Evolutionary conservation across 2,888 invertebrate species (phyloP).

Genomic region (Dendrolimus pini): DNA sequence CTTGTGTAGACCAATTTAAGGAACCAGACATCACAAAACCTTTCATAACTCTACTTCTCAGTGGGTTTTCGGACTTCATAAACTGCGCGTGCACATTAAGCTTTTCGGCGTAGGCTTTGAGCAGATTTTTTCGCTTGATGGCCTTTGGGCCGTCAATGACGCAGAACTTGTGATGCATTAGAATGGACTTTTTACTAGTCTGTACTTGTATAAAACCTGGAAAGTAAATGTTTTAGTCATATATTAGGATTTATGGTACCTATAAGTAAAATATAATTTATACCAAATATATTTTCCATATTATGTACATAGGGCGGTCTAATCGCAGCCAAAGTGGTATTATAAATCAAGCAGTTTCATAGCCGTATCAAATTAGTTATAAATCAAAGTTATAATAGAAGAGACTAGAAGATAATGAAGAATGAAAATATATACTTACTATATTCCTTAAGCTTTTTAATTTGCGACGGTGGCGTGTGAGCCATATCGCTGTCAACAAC

Average conservation of each 20-base stretch:
- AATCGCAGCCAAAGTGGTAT: too few relatives aligned
- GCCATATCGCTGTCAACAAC: constrained; percentile 70
- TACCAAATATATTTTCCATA: too few relatives aligned
- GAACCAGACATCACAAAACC: constrained; percentile 82
- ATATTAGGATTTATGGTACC: too few relatives aligned
- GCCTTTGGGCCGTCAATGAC: constrained; percentile 78
- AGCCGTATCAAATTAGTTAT: too few relatives aligned
- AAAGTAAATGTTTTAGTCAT: constrained; percentile 7
- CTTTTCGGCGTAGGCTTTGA: constrained; percentile 60
- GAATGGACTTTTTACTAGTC: constrained; percentile 63
- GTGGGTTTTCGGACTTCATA: constrained; percentile 28
- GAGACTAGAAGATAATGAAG: too few relatives aligned
- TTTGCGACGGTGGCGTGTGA: constrained; percentile 63
- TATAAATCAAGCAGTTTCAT: too few relatives aligned
- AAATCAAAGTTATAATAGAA: too few relatives aligned
- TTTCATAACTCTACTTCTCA: constrained; percentile 38
- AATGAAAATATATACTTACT: constrained; percentile 40
- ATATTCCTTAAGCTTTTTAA: constrained; percentile 60
- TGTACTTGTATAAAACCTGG: constrained; percentile 69
- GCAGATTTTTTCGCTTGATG: constrained; percentile 47
- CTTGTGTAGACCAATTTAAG: constrained; percentile 86
- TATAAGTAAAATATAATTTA: too few relatives aligned
- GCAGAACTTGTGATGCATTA: constrained; percentile 91
- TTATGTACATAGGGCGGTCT: too few relatives aligned
- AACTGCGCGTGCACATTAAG: constrained; percentile 52